Percentiles rank a stretch among this genome's conserved stretches.
phyloP scores from a whole-genome alignment of 1,140 invertebrate genomes.

The Ips nitidus region DNA sequence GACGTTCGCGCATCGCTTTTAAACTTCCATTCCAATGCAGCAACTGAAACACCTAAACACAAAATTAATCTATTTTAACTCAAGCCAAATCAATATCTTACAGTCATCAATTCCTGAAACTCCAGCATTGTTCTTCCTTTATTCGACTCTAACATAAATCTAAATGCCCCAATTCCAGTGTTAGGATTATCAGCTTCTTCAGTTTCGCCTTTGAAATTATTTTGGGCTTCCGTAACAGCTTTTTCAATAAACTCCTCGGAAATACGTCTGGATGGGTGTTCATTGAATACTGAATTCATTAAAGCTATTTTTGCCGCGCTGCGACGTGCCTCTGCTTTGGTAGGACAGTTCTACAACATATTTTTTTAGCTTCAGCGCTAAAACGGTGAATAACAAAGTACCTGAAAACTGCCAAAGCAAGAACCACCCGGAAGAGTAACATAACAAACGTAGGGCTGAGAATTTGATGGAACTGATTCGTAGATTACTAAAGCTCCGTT shows the following conservation, averaged over 20 bases:
- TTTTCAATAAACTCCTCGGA: conserved; percentile 94
- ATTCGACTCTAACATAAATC: conserved; percentile 93
- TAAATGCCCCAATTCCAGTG: conserved; percentile 88
- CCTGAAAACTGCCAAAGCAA: conserved; percentile 94
- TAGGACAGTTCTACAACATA: conserved; percentile 79
- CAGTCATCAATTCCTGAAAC: conserved; percentile 96
- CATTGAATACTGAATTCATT: conserved; percentile 97
- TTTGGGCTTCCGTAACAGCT: conserved; percentile 83
- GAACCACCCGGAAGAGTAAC: conserved; percentile 93
- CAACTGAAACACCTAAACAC: conserved; percentile 75
- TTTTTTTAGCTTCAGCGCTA: conserved; percentile 1
- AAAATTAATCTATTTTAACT: not conserved
- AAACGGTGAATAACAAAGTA: conserved; percentile 46
- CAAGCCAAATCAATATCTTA: not conserved
- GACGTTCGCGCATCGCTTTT: conserved; percentile 87
- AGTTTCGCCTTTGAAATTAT: conserved; percentile 63
- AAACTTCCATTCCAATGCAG: conserved; percentile 95
- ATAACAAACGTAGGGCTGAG: conserved; percentile 91
- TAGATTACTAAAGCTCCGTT: conserved; percentile 93
- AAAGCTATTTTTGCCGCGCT: conserved; percentile 94
- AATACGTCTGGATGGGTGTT: conserved; percentile 90
- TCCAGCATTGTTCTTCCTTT: conserved; percentile 93
- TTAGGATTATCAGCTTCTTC: conserved; percentile 78
- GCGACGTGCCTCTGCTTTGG: conserved; percentile 89
- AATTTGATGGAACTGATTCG: conserved; percentile 87